Percentiles rank a stretch among this genome's conserved stretches.
Conservation (phyloP, 2,888 invertebrate genomes). For the Morpho helenor region DNA sequence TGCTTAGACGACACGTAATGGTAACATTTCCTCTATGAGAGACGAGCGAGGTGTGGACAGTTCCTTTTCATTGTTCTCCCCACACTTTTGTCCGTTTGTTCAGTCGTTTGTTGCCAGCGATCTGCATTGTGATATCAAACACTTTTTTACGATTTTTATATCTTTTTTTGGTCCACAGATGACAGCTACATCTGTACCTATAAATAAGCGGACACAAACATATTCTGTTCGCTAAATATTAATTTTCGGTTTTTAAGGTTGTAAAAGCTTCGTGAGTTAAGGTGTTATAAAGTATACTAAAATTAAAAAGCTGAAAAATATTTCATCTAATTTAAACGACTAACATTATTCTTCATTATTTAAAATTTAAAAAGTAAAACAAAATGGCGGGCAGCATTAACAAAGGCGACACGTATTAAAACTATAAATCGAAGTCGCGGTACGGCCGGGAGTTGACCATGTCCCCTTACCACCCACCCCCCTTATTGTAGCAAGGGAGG, state of each 20-base stretch:
- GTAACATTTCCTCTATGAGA: slow-evolving; percentile 24
- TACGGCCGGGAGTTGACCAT: slow-evolving; percentile 49
- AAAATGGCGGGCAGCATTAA: slow-evolving; percentile 39
- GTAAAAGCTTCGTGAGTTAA: too few relatives aligned
- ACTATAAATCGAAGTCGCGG: slow-evolving; percentile 51
- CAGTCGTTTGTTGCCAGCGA: slow-evolving; percentile 14
- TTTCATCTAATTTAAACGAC: not conserved
- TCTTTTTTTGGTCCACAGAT: slow-evolving; percentile 19
- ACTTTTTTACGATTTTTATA: slow-evolving; percentile 21
- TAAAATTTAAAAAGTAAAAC: slow-evolving; percentile 33
- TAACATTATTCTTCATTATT: slow-evolving; percentile 3
- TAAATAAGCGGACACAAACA: not conserved
- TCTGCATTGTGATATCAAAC: slow-evolving; percentile 22
- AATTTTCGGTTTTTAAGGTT: too few relatives aligned
- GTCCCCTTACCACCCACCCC: slow-evolving; percentile 43
- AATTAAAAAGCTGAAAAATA: not conserved
- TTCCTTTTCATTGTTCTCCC: slow-evolving; percentile 50
- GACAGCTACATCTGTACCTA: slow-evolving; percentile 9
- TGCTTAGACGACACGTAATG: slow-evolving; percentile 24
- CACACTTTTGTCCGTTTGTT: slow-evolving; percentile 33
- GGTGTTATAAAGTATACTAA: not conserved
- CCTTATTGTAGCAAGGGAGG: slow-evolving; percentile 37
- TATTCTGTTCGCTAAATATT: too few relatives aligned
- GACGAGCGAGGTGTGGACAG: slow-evolving; percentile 58
- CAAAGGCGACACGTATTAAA: slow-evolving; percentile 47